phyloP scores from a whole-genome alignment of 2,113 vertebrate genomes.

The Mirounga angustirostris region DNA sequence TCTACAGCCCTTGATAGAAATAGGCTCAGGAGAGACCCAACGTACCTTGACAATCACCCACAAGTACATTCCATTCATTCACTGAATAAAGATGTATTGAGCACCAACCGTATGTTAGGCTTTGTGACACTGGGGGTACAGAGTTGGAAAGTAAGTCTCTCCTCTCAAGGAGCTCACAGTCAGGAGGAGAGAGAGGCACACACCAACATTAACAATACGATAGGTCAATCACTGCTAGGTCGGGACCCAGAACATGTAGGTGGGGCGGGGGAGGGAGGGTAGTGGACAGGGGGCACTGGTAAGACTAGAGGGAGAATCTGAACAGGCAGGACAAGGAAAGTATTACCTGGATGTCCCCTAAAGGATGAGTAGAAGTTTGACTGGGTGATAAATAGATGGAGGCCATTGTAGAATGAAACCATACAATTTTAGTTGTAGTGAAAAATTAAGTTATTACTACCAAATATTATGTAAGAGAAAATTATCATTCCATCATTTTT shows the following conservation, averaged over 20 bases:
- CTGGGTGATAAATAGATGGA: neutral
- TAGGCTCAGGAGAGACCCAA: neutral
- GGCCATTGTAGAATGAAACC: neutral
- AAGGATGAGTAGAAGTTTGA: neutral
- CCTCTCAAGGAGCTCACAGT: neutral
- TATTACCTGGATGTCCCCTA: neutral
- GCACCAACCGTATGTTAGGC: neutral
- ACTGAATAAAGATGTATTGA: neutral
- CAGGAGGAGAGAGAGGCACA: neutral
- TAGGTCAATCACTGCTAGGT: neutral
- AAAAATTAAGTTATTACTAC: neutral
- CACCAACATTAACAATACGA: neutral
- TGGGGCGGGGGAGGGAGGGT: fast-evolving
- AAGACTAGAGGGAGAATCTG: neutral
- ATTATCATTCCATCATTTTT: neutral
- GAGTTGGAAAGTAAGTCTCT: neutral
- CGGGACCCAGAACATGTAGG: neutral
- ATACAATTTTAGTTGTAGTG: neutral
- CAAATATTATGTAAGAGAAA: slow-evolving; percentile 1
- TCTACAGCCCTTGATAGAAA: slow-evolving; percentile 13
- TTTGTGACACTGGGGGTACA: neutral
- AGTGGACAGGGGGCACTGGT: neutral
- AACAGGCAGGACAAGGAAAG: neutral
- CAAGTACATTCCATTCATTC: neutral
- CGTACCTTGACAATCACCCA: neutral